Percentiles rank a stretch among this genome's conserved stretches.
Conservation (phyloP, 1,140 invertebrate genomes). For the Coenobita brevimanus region DNA sequence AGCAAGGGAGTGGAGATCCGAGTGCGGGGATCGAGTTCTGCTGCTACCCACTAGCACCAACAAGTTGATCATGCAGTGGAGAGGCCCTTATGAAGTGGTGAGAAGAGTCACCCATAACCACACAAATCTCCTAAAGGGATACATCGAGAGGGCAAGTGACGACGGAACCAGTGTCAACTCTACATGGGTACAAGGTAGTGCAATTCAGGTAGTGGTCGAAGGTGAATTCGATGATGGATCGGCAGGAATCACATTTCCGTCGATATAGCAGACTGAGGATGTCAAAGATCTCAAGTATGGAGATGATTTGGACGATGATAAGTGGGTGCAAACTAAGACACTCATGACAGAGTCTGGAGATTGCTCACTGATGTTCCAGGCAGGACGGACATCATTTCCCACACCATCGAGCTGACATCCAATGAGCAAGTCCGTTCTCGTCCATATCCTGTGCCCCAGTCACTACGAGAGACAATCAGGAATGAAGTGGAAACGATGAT, state of each 20-base stretch:
- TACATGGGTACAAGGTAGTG: too few species aligned
- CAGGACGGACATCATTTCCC: background rate
- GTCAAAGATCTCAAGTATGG: too few species aligned
- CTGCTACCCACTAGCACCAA: background rate
- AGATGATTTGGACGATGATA: too few species aligned
- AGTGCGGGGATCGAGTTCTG: background rate
- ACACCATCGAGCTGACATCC: background rate
- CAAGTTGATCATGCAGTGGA: background rate
- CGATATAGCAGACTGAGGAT: background rate
- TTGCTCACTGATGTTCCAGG: too few species aligned
- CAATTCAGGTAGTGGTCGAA: too few species aligned
- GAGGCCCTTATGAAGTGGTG: background rate
- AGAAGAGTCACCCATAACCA: background rate
- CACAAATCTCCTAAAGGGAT: conserved; percentile 4
- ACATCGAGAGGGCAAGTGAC: background rate
- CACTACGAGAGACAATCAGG: background rate
- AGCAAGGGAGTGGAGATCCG: background rate
- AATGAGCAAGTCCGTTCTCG: background rate
- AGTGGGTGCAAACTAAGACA: too few species aligned
- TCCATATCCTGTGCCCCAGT: background rate
- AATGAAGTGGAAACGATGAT: background rate
- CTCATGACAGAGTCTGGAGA: too few species aligned
- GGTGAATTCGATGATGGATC: background rate
- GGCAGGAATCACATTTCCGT: background rate
- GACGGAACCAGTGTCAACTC: too few species aligned